A percentile compares a stretch with the other conserved stretches of the same genome.
phyloP scores from a whole-genome alignment of 1,140 invertebrate species.

The Bradysia coprophila region DNA sequence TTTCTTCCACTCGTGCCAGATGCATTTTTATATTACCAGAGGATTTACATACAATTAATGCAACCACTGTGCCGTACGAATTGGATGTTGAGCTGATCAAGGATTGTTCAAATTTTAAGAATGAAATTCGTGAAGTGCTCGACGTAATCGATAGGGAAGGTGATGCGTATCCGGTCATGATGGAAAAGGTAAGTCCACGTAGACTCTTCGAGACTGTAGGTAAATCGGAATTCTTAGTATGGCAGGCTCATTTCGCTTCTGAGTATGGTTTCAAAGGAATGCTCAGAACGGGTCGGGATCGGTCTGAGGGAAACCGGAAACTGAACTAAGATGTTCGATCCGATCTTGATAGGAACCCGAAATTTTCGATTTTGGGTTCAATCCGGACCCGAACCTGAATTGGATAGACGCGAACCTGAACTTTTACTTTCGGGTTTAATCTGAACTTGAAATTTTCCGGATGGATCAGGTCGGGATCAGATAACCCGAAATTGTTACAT shows the following conservation, averaged over 20 bases:
- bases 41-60: not conserved
- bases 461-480: no score
- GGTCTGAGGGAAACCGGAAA: not conserved
- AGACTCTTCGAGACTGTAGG: not conserved
- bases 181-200: slow-evolving; percentile 13
- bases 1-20: slow-evolving; percentile 2
- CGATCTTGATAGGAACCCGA: not conserved
- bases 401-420: no score
- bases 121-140: slow-evolving; percentile 2
- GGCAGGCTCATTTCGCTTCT: not conserved
- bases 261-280: not conserved
- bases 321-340: not conserved
- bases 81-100: slow-evolving; percentile 15
- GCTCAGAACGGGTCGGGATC: not conserved
- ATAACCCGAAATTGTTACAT: no score
- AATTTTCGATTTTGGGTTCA: no score
- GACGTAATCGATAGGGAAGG: slow-evolving; percentile 11
- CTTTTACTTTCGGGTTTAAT: no score
- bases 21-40: slow-evolving; percentile 4
- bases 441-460: no score
- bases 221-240: not conserved
- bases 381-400: no score
- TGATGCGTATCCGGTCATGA: slow-evolving; percentile 15
- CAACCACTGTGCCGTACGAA: slow-evolving; percentile 13
- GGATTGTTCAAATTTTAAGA: slow-evolving; percentile 7